Percentiles rank a stretch among this genome's conserved stretches.
These are phyloP conservation scores for Aphis gossypii DNA, from an alignment of 1,140 invertebrate species.

Conservation along the genomic window DNA sequence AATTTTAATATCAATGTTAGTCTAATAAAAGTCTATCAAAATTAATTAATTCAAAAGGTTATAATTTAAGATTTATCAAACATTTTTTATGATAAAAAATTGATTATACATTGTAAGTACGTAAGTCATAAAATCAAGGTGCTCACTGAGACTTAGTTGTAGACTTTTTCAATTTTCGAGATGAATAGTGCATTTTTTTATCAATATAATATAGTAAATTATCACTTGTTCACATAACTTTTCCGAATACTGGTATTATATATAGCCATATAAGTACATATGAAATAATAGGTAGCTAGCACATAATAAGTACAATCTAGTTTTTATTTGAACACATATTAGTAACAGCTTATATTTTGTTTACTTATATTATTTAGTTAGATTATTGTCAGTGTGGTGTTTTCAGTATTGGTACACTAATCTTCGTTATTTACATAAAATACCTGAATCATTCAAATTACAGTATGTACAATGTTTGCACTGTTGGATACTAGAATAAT, in stretches of 20 bases:
- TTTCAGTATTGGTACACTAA: not conserved
- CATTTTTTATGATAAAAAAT: not conserved
- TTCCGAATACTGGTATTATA: not conserved
- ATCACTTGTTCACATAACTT: slow-evolving; percentile 7
- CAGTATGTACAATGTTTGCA: not conserved
- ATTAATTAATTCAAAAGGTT: not conserved
- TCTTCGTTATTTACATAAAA: not conserved
- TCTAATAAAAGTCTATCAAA: not conserved
- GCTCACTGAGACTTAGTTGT: not conserved
- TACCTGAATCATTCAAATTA: not conserved
- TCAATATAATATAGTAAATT: not conserved
- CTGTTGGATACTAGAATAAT: not conserved
- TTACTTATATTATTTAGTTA: not conserved
- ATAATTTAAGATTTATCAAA: not conserved
- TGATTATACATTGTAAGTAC: not conserved
- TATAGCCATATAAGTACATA: not conserved
- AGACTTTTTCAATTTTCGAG: not conserved
- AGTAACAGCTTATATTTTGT: not conserved
- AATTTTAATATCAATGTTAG: not conserved
- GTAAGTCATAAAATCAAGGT: not conserved
- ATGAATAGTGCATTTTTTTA: not conserved
- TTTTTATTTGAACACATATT: slow-evolving; percentile 8
- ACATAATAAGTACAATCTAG: not conserved
- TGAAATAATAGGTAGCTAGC: not conserved
- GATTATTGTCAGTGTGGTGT: not conserved